phyloP scores from a whole-genome alignment of 2,113 vertebrate species.

The Oreocharis arfaki region DNA sequence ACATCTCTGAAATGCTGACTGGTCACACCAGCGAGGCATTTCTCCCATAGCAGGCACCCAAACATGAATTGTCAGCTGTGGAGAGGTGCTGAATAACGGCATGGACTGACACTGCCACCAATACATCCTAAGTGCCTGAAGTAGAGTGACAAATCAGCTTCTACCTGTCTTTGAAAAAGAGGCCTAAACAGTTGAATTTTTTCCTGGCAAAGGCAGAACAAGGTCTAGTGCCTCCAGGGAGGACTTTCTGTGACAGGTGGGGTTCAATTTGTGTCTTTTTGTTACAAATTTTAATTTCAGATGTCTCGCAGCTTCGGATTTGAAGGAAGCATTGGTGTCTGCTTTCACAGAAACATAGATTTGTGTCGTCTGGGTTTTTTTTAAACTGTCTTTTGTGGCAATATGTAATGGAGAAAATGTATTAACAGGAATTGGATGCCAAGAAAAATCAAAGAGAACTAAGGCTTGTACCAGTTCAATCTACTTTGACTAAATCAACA shows the following conservation, averaged over 20 bases:
- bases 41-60: neutral
- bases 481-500: neutral
- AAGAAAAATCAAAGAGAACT: neutral
- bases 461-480: neutral
- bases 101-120: neutral
- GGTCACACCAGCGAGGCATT: rapidly evolving
- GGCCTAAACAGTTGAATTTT: neutral
- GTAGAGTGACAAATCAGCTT: neutral
- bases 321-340: neutral
- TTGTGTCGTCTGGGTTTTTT: rapidly evolving
- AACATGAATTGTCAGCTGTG: neutral
- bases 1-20: neutral
- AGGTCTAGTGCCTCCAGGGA: neutral
- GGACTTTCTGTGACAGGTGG: neutral
- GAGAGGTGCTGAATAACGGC: neutral
- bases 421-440: neutral
- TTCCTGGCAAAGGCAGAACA: neutral
- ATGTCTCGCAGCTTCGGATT: neutral
- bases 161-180: neutral
- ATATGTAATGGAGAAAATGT: neutral
- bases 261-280: neutral
- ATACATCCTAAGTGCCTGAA: neutral
- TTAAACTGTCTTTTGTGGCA: neutral
- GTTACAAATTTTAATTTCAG: neutral
- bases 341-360: neutral